Evolutionary conservation across 2,888 invertebrate species (phyloP).

Genomic region (Dromius quadrimaculatus): DNA sequence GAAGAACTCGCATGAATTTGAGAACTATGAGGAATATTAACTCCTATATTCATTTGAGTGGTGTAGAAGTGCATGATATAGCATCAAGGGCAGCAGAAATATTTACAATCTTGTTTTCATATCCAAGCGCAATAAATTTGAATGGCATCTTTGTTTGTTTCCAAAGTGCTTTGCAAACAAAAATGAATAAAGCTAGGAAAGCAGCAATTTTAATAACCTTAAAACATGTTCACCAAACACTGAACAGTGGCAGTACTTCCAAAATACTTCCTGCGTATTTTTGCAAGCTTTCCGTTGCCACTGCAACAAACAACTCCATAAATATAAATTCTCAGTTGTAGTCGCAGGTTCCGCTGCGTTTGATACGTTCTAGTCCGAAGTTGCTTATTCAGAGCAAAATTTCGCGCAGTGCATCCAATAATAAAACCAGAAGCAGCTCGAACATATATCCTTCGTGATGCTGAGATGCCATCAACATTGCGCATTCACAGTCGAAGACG

Average conservation of each 20-base stretch:
- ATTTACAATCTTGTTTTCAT: conserved; percentile 26
- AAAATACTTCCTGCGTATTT: conserved; percentile 15
- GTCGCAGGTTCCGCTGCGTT: too few species aligned
- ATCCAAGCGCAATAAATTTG: not conserved
- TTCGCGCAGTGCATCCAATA: not conserved
- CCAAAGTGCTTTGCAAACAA: conserved; percentile 29
- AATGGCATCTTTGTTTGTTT: conserved; percentile 24
- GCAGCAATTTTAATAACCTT: conserved; percentile 36
- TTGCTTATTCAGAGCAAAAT: conserved; percentile 5
- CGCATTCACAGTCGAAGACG: too few species aligned
- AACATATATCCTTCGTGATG: conserved; percentile 7
- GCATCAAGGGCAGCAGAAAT: too few species aligned
- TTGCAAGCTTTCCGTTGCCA: conserved; percentile 17
- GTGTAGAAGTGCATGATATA: too few species aligned
- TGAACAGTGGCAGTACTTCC: conserved; percentile 20
- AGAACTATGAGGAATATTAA: too few species aligned
- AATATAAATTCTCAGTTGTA: conserved; percentile 21
- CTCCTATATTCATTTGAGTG: too few species aligned
- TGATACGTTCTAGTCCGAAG: too few species aligned
- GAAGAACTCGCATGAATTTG: too few species aligned
- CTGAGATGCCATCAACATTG: not conserved
- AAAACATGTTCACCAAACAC: conserved; percentile 35
- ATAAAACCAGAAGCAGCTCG: conserved; percentile 10
- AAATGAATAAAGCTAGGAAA: conserved; percentile 27
- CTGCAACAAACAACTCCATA: conserved; percentile 28